These are phyloP conservation scores for Mamestra brassicae DNA, from an alignment of 2,888 invertebrate species.

Conservation along the genomic window DNA sequence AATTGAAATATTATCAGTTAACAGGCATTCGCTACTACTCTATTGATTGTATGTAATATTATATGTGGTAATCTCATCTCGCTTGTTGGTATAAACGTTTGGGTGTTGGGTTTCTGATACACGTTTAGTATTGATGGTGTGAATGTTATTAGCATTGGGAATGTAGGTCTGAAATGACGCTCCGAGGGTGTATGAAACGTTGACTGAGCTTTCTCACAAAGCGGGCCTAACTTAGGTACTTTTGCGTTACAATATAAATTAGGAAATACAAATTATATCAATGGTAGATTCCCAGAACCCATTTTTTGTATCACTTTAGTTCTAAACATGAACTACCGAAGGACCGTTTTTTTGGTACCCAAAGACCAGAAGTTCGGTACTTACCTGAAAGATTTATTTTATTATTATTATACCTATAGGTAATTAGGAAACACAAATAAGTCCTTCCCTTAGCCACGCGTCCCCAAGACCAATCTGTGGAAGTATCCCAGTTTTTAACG, in stretches of 20 bases:
- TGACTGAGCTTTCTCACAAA: background rate
- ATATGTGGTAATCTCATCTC: constrained; percentile 50
- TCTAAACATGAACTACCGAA: background rate
- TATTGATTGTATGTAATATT: constrained; percentile 45
- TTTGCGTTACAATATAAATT: too few relatives aligned
- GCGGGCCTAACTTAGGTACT: background rate
- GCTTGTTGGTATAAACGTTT: constrained; percentile 1
- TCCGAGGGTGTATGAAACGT: background rate
- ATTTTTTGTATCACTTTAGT: too few relatives aligned
- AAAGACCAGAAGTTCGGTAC: background rate
- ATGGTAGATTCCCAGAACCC: too few relatives aligned
- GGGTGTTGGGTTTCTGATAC: constrained; percentile 3
- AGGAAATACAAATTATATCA: too few relatives aligned
- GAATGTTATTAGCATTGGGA: background rate
- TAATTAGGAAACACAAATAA: too few relatives aligned
- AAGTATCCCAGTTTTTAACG: too few relatives aligned
- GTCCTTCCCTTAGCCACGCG: too few relatives aligned
- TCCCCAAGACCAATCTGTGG: too few relatives aligned
- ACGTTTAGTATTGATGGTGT: background rate
- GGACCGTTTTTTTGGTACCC: background rate
- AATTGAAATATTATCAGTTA: constrained; percentile 70
- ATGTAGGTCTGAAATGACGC: background rate
- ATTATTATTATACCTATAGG: too few relatives aligned
- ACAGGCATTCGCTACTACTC: constrained; percentile 59
- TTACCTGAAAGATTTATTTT: too few relatives aligned